A percentile compares a stretch with the other conserved stretches of the same genome.
Evolutionary conservation across 2,113 vertebrate genomes (phyloP).

Genomic region (Cepphus grylle): DNA sequence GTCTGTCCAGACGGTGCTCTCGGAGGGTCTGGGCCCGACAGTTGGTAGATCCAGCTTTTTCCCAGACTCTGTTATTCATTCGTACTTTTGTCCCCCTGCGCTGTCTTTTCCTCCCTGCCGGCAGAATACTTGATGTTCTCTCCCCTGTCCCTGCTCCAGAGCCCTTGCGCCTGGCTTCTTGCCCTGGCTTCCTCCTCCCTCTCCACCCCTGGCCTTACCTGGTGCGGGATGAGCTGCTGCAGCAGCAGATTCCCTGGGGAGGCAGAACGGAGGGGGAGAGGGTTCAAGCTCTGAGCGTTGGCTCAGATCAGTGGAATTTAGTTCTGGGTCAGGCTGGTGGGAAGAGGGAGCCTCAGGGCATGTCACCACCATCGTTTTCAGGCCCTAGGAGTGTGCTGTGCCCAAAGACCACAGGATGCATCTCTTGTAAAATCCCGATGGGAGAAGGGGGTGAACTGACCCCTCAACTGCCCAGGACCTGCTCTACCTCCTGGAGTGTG

Average conservation of each 20-base stretch:
- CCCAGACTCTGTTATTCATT: not conserved
- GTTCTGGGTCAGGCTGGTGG: not conserved
- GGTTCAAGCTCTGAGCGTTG: not conserved
- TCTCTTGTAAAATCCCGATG: not conserved
- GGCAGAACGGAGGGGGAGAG: not conserved
- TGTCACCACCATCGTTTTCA: rapidly evolving
- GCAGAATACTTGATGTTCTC: not conserved
- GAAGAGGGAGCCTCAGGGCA: not conserved
- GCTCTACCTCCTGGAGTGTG: not conserved
- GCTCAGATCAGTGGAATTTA: not conserved
- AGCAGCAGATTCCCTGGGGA: not conserved
- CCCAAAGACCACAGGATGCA: not conserved
- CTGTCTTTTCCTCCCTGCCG: not conserved
- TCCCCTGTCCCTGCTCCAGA: not conserved
- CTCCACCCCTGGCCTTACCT: not conserved
- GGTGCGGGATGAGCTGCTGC: not conserved
- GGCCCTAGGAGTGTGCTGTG: not conserved
- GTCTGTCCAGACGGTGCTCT: not conserved
- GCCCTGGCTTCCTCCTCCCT: not conserved
- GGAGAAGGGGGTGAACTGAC: not conserved
- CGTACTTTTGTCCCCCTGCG: not conserved
- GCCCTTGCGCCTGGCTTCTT: not conserved
- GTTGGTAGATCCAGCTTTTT: not conserved
- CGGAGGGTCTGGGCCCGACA: rapidly evolving
- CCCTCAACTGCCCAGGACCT: not conserved